Base-by-base conservation (phyloP, 1,140 invertebrate genomes). In the Tetranychus urticae region DNA sequence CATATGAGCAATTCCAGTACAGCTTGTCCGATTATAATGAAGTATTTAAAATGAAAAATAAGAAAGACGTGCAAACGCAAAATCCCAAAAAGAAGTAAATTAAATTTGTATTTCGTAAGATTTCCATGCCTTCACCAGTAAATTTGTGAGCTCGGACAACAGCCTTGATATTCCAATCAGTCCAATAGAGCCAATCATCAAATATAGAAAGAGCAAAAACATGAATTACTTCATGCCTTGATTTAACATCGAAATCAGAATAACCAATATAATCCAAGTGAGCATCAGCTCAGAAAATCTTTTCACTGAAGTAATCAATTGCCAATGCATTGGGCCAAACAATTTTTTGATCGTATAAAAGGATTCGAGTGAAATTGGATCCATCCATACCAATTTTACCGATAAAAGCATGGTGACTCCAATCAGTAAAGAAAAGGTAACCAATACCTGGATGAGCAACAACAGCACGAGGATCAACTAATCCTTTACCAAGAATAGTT, bases 321-420 rank as follows among this genome's bases (percentile, higher is more conserved):
- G 93, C 90, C 0, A 99, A 70, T 3, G 91, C 93, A 72, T 97
- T 97, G 0, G 94, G 93, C 92, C 92, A 97, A 14, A 92, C 92
- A 23, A 98, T 83, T 67, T 92, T 90, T 61, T 96, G 79, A 68
- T 92, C 84, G 81, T 86, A 89, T 12, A 84, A 91, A 6, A 97
- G 76, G 64, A 96, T 85, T 58, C 82, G 77, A 0, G 83, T 85
- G 65, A 91, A 85, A 67, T 94, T 92, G 2, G 82, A 82, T 0
- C 93, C 94, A 69, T 98, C 91, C 87, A 98, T 87, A 56, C 90
- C 90, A 72, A 97, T 82, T 72, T 92, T 86, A n/a, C 85, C 93
- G 64, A 97, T 97, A 69, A 89, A 97, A 0, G 93, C 88, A 76
- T 92, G 71, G 14, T 94, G 78, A 71, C 93, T 86, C 90, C 90